Conservation (phyloP, 1,140 invertebrate genomes). For the Pogonus chalceus region DNA sequence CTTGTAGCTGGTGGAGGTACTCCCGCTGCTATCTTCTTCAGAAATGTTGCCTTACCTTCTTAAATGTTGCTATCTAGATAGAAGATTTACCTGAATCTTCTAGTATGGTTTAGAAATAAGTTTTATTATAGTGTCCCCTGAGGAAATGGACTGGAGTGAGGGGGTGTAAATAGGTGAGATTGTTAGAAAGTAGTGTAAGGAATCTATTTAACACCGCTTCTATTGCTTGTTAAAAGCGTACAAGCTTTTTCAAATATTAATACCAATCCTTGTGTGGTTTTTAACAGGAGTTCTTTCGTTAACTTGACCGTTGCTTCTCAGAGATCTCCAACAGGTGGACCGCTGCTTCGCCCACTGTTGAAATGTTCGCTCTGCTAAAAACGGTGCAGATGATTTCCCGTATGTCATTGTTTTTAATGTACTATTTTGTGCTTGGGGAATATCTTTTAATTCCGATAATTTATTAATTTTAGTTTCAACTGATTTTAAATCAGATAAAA, state of each 20-base stretch:
- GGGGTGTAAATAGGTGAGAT: constrained; percentile 14
- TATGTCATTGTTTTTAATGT: too few relatives aligned
- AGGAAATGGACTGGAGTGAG: constrained; percentile 34
- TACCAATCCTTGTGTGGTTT: constrained; percentile 12
- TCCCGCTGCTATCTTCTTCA: constrained; percentile 25
- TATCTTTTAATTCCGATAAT: constrained; percentile 16
- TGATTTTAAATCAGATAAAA: constrained; percentile 19
- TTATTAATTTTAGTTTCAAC: constrained; percentile 15
- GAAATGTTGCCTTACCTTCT: constrained; percentile 22
- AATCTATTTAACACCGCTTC: constrained; percentile 19
- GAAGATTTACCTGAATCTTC: constrained; percentile 4
- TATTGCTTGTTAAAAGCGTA: constrained; percentile 17
- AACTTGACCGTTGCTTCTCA: constrained; percentile 26
- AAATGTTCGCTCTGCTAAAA: too few relatives aligned
- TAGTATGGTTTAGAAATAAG: constrained; percentile 15
- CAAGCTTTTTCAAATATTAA: constrained; percentile 19
- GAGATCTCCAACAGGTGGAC: too few relatives aligned
- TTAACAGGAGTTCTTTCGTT: constrained; percentile 22
- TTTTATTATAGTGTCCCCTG: constrained; percentile 24
- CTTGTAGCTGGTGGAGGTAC: constrained; percentile 24
- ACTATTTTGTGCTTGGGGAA: constrained; percentile 18
- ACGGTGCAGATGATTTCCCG: too few relatives aligned
- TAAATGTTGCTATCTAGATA: constrained; percentile 22
- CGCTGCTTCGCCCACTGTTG: too few relatives aligned
- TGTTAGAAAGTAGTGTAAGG: constrained; percentile 9